These are phyloP conservation scores for Anneissia japonica DNA, from an alignment of 35 echinoderm and acorn worm species.

Conservation along the genomic window DNA sequence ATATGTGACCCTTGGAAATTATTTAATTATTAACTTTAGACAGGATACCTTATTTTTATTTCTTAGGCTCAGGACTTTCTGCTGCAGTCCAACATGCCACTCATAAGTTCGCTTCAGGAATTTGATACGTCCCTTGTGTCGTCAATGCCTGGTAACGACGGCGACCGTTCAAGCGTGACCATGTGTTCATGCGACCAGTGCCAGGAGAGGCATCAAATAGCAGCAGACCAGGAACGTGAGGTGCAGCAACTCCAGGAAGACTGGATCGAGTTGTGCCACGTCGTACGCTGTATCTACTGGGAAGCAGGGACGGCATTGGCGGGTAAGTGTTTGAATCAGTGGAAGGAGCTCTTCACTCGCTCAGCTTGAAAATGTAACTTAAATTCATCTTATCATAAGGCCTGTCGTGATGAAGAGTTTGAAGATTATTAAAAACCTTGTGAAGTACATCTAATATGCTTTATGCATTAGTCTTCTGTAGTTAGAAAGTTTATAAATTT, in stretches of 20 bases:
- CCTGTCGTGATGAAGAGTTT: no score
- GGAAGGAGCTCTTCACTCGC: no score
- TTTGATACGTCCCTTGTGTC: slow-evolving; percentile 55
- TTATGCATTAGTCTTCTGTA: no score
- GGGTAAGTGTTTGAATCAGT: slow-evolving; percentile 35
- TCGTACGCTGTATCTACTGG: slow-evolving; percentile 73
- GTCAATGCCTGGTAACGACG: neutral
- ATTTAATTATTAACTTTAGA: no score
- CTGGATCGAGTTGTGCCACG: slow-evolving; percentile 89
- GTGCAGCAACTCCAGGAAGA: slow-evolving; percentile 75
- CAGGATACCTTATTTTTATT: no score
- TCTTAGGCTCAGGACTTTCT: slow-evolving; percentile 68
- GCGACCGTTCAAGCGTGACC: slow-evolving; percentile 13
- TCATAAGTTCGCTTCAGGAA: slow-evolving; percentile 56
- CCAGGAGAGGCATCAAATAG: slow-evolving; percentile 64
- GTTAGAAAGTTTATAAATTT: no score
- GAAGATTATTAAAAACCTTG: no score
- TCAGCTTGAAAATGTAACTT: no score
- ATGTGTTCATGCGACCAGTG: slow-evolving; percentile 79
- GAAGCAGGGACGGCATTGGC: slow-evolving; percentile 87
- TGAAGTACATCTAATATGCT: no score
- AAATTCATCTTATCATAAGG: no score
- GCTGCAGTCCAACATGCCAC: slow-evolving; percentile 52
- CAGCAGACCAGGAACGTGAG: slow-evolving; percentile 78
- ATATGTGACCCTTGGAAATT: no score